Evolutionary conservation across 2,113 vertebrate genomes (phyloP), one percentile per base, ranked within the genome.

Genomic region (Perca flavescens): DNA sequence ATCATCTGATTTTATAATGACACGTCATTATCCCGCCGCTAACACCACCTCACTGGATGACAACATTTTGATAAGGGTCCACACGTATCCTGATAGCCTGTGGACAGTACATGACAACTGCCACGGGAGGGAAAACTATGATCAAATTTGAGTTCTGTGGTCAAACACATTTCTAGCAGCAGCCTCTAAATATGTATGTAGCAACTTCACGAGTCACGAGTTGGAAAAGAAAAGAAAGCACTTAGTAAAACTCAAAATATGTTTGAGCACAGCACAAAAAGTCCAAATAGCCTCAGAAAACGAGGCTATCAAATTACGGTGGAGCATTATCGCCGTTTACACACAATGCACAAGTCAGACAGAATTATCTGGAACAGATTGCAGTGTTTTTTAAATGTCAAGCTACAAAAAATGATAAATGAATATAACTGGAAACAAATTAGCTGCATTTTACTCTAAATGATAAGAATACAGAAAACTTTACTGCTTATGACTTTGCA

Each of bases 281-380:
- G 31, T 72, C 53, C 14, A 82, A 86, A 78, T 69, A 72, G 57
- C 47, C 82, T 70, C 31, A 62, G 47, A 79, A 84, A 80, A 84
- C 28, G 19, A 69, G 67, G 40, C 68, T 75, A 87, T 90, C 69
- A 62, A 47, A 43, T 60, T 3, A 34, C n/a, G 58, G 40, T 15
- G 15, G 25, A 60, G 66, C 13, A 50, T 72, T 78, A 86, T 90
- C 74, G 10, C 22, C 2, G 2, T 57, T 78, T 49, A 72, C 64
- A 60, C 34, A 73, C 47, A 61, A 13, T 1, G 9, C 71, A 67
- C 11, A n/a, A 77, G 72, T 80, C 61, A 68, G 25, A 54, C 34
- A 54, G 10, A 74, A 76, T 86, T 84, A 88, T 80, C 88, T 82
- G 17, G 7, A 62, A 73, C 1, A 1, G 66, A 43, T 49, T 17